phyloP scores from a whole-genome alignment of 2,888 invertebrate genomes.

The Dryobota labecula region DNA sequence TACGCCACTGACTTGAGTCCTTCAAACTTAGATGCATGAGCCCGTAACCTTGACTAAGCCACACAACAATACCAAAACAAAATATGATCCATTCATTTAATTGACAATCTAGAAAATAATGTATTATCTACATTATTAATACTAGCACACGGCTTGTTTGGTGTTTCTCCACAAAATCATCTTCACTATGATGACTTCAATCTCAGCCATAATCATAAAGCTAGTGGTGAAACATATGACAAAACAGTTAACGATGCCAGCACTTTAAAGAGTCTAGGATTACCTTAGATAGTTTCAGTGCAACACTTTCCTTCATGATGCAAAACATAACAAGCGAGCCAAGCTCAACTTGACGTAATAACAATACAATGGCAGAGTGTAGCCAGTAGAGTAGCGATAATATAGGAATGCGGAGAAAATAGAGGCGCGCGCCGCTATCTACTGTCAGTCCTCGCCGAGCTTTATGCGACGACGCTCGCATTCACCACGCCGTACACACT shows the following conservation, averaged over 20 bases:
- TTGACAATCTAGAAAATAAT: not conserved
- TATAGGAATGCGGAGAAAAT: conserved; percentile 49
- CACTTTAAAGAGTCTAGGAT: conserved; percentile 30
- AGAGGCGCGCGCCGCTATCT: conserved; percentile 49
- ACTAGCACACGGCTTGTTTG: not conserved
- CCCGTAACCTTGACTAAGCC: not conserved
- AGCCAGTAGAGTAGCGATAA: conserved; percentile 22
- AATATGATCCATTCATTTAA: not conserved
- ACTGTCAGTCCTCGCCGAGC: conserved; percentile 55
- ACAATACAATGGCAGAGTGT: conserved; percentile 36
- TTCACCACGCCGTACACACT: conserved; percentile 31
- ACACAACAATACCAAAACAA: not conserved
- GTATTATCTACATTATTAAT: not conserved
- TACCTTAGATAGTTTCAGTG: conserved; percentile 29
- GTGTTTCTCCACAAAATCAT: conserved; percentile 13
- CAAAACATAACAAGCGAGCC: conserved; percentile 54
- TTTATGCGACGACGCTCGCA: conserved; percentile 63
- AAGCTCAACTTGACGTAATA: conserved; percentile 47
- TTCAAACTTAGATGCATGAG: not conserved
- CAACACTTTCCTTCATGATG: conserved; percentile 49
- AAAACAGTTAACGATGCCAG: conserved; percentile 37
- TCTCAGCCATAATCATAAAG: conserved; percentile 7
- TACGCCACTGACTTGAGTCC: no score
- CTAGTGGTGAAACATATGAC: conserved; percentile 36
- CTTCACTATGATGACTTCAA: not conserved